Evolutionary conservation across 2,797 vertebrate species (phyloP), one percentile per base, ranked within the genome.

Genomic region (Todus mexicanus): DNA sequence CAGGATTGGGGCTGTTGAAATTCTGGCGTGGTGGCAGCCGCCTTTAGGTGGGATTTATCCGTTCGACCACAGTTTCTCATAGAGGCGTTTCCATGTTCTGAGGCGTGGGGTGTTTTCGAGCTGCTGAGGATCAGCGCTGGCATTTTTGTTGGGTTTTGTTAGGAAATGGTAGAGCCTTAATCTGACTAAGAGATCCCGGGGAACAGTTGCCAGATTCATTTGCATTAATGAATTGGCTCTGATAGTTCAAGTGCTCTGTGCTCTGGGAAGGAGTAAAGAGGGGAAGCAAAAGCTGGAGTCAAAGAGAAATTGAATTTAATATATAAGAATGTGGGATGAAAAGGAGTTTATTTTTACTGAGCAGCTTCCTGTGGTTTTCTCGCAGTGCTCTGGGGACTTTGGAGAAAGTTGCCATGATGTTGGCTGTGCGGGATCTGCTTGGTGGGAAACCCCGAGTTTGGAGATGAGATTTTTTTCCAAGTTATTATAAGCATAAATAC

Each of bases 301-400:
- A 2, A 45, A 61, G 47, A 72, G 69, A 47, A 86, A 64, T 56
- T 43, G n/a, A 22, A n/a, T 26, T 69, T 20, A 72, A 69, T 72
- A 10, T 54, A 38, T 47, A 14, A 69, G n/a, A 57, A 21, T 33
- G 25, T 42, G 31, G 77, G 80, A 68, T 83, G 79, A 57, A 68
- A 88, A 80, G 37, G 17, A 61, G 48, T 72, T 94, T 80, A 35
- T 82, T 93, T 89, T 84, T 80, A 26, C 43, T 79, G 59, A 66
- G 72, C 75, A 29, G 38, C 64, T 92, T 89, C 40, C 85, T 68
- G 76, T 82, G 84, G 63, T 72, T 88, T 95, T 79, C 68, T 87
- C 0, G 0, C 2, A 7, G 33, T 64, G 82, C 69, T 83, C 45
- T 31, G 7, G 87, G 79, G 89, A 45, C 76, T 90, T 54, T 16